Percentiles rank a stretch among this genome's conserved stretches.
Conservation (phyloP, 2,888 invertebrate genomes). For the Drosophila rellima region DNA sequence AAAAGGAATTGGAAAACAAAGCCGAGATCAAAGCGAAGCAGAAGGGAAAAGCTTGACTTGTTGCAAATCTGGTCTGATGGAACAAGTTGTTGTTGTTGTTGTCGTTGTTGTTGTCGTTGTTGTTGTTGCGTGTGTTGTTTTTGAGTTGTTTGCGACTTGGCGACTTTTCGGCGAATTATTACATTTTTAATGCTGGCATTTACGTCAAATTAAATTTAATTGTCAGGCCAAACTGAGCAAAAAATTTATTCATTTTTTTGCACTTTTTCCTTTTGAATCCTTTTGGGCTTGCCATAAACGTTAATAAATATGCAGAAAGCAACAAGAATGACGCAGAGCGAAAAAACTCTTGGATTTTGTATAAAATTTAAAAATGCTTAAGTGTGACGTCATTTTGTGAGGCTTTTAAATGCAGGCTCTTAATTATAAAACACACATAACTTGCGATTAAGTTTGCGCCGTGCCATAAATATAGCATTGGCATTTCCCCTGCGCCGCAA, state of each 20-base stretch:
- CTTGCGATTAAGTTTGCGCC: constrained; percentile 37
- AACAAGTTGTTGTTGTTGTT: constrained; percentile 7
- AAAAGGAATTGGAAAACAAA: constrained; percentile 28
- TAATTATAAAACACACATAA: constrained; percentile 69
- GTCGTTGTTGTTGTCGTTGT: constrained; percentile 14
- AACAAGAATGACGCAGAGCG: constrained; percentile 8
- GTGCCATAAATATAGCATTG: constrained; percentile 34
- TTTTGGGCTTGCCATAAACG: constrained; percentile 15
- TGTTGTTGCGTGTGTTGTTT: constrained; percentile 22
- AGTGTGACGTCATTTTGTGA: constrained; percentile 48
- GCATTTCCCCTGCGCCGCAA: constrained; percentile 60
- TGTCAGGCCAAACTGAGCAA: constrained; percentile 63
- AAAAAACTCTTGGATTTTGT: neutral
- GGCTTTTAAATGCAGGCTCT: constrained; percentile 64
- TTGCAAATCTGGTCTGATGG: constrained; percentile 19
- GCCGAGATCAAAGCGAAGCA: constrained; percentile 13
- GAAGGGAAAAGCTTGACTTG: constrained; percentile 3
- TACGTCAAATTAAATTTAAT: constrained; percentile 84
- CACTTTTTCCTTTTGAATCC: neutral
- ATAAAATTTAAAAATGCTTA: neutral
- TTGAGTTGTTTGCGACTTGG: constrained; percentile 48
- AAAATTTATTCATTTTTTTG: neutral
- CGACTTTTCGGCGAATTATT: constrained; percentile 73
- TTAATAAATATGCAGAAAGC: constrained; percentile 41
- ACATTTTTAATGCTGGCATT: constrained; percentile 82